phyloP scores from a whole-genome alignment of 2,888 invertebrate genomes.

The Entomobrya proxima region DNA sequence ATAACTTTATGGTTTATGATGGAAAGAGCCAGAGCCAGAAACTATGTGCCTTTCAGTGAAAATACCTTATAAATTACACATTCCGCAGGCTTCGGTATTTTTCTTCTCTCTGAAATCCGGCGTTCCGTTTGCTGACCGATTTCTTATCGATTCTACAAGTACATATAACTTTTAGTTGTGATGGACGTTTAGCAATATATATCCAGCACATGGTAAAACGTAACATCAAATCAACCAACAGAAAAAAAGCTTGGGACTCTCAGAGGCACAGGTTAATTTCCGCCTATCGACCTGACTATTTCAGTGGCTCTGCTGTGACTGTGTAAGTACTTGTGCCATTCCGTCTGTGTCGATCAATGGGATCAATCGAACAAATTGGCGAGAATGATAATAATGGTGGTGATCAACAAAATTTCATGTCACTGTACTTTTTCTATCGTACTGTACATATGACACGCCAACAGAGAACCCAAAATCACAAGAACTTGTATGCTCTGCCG shows the following conservation, averaged over 20 bases:
- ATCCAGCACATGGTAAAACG: background rate
- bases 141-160: slow-evolving; percentile 32
- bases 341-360: slow-evolving; percentile 27
- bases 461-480: background rate
- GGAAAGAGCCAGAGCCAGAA: background rate
- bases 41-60: background rate
- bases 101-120: background rate
- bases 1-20: slow-evolving; percentile 4
- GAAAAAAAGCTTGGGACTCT: background rate
- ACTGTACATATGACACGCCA: background rate
- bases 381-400: slow-evolving; percentile 42
- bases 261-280: slow-evolving; percentile 12
- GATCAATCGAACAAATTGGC: slow-evolving; percentile 58
- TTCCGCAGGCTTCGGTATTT: background rate
- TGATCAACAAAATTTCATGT: slow-evolving; percentile 35
- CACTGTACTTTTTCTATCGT: slow-evolving; percentile 4
- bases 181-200: background rate
- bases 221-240: background rate
- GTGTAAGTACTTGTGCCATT: background rate
- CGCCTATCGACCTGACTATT: background rate
- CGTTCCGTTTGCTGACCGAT: slow-evolving; percentile 23
- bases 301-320: background rate
- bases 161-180: background rate
- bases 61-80: slow-evolving; percentile 37
- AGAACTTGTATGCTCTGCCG: background rate